Percentiles rank a stretch among this genome's conserved stretches.
Conservation (phyloP, 2,113 vertebrate species). For the Trogon melanurus region DNA sequence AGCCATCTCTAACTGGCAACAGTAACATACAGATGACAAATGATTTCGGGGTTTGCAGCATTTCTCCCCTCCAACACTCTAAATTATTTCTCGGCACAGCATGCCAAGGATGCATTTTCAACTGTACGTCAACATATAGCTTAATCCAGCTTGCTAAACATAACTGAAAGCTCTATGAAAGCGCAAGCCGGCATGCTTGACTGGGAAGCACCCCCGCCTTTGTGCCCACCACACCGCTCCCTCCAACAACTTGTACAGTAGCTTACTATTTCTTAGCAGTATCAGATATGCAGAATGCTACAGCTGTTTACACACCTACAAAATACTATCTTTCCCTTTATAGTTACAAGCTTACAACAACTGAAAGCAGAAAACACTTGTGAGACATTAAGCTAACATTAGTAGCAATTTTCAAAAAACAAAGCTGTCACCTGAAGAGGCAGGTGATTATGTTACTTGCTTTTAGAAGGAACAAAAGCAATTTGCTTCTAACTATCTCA, state of each 20-base stretch:
- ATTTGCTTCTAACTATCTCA: background rate
- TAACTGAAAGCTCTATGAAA: background rate
- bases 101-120: background rate
- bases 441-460: background rate
- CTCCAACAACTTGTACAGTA: background rate
- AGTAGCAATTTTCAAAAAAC: background rate
- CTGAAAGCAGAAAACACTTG: background rate
- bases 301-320: background rate
- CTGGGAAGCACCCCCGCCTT: background rate
- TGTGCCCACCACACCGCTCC: background rate
- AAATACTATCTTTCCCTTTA: background rate
- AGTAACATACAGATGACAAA: background rate
- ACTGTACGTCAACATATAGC: background rate
- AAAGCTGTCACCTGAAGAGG: background rate
- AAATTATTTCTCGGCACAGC: background rate
- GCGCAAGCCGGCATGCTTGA: background rate
- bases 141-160: background rate
- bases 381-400: background rate
- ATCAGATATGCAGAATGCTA: background rate
- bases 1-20: background rate
- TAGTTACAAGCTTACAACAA: background rate
- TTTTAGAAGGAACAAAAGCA: background rate
- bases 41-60: background rate
- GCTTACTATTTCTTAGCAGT: background rate
- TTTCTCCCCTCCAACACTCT: background rate